Conservation (phyloP, 2,888 invertebrate species). For the Ophion costatus region DNA sequence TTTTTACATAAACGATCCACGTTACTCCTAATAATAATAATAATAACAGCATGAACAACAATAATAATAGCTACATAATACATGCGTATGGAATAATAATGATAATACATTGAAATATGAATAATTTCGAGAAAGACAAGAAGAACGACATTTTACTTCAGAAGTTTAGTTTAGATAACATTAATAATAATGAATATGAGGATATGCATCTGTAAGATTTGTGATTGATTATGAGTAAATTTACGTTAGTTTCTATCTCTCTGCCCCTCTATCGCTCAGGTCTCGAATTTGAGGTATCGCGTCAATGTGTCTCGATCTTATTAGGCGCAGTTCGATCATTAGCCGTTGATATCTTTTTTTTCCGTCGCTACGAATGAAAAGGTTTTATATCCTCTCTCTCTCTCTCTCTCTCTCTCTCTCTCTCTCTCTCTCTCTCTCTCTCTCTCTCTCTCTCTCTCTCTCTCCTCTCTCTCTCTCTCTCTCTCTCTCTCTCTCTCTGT, state of each 20-base stretch:
- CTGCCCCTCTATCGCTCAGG: background rate
- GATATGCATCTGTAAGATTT: background rate
- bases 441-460: too few species aligned
- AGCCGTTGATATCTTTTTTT: background rate
- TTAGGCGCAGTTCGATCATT: constrained; percentile 2
- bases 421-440: too few species aligned
- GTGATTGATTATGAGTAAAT: background rate
- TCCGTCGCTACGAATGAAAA: background rate
- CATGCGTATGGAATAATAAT: background rate
- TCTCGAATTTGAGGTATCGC: background rate
- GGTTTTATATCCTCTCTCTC: too few species aligned
- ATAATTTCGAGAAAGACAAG: too few species aligned
- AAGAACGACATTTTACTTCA: too few species aligned
- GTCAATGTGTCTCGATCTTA: background rate
- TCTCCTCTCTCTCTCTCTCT: too few species aligned
- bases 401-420: too few species aligned
- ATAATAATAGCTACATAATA: background rate
- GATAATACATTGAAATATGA: background rate
- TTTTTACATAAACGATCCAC: background rate
- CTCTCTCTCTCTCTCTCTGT: too few species aligned
- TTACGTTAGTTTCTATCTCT: background rate
- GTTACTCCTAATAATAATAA: background rate
- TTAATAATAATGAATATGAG: background rate
- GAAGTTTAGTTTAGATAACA: background rate
- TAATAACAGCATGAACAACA: background rate